Percentiles rank a stretch among this genome's conserved stretches.
phyloP scores from a whole-genome alignment of 2,113 vertebrate genomes.

The Gavialis gangeticus region DNA sequence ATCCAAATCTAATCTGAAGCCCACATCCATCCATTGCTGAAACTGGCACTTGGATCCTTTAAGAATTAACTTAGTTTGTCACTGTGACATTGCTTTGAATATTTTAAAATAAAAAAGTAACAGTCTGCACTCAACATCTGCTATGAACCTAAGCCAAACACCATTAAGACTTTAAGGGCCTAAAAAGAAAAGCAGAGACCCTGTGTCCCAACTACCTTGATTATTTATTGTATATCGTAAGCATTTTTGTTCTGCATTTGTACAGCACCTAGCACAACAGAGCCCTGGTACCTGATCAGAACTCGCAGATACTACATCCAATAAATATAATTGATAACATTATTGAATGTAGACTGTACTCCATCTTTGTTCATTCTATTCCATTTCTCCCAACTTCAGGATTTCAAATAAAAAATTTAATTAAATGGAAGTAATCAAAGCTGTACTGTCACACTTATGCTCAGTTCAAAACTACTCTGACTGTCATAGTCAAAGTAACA shows the following conservation, averaged over 20 bases:
- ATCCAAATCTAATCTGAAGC: conserved; percentile 14
- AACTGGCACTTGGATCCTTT: background rate
- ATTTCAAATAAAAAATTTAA: background rate
- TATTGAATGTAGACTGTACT: background rate
- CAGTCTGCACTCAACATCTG: background rate
- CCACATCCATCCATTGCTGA: background rate
- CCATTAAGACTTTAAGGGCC: background rate
- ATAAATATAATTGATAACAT: conserved; percentile 4
- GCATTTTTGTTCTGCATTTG: background rate
- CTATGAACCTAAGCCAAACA: background rate
- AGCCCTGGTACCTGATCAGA: background rate
- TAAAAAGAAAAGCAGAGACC: background rate
- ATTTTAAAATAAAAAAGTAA: background rate
- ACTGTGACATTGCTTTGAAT: background rate
- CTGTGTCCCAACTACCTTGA: background rate
- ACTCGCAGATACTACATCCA: background rate
- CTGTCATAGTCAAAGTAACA: background rate
- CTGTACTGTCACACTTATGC: background rate
- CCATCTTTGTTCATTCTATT: background rate
- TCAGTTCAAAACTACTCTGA: background rate
- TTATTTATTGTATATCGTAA: background rate
- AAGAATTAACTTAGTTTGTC: conserved; percentile 33
- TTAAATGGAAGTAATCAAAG: background rate
- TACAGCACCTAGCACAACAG: background rate
- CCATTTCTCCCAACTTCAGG: too few relatives aligned